These are phyloP conservation scores for Phengaris arion DNA, from an alignment of 2,888 invertebrate species.

Conservation along the genomic window DNA sequence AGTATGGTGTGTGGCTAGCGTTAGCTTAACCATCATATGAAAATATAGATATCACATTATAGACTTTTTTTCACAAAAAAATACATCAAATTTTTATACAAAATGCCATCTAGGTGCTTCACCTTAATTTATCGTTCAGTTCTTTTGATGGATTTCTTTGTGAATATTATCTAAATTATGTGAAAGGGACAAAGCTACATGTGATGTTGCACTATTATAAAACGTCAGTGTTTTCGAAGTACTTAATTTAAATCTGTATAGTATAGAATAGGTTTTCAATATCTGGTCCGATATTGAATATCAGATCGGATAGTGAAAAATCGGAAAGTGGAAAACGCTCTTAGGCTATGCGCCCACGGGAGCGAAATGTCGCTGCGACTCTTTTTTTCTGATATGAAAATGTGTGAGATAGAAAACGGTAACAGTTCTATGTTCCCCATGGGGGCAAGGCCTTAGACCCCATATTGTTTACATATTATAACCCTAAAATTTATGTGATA, in stretches of 20 bases:
- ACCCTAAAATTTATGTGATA: constrained; percentile 21
- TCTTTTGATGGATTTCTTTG: too few relatives aligned
- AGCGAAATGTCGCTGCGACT: background rate
- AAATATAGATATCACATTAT: too few relatives aligned
- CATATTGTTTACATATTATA: background rate
- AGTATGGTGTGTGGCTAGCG: too few relatives aligned
- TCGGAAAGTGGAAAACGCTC: too few relatives aligned
- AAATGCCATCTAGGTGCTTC: too few relatives aligned
- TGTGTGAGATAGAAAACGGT: too few relatives aligned
- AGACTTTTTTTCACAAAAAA: too few relatives aligned
- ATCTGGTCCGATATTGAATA: too few relatives aligned
- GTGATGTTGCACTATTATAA: constrained; percentile 6
- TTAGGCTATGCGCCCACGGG: background rate
- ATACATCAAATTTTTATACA: too few relatives aligned
- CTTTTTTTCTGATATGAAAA: background rate
- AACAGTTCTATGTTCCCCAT: background rate
- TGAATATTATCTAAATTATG: background rate
- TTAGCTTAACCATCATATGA: too few relatives aligned
- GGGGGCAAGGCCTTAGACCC: background rate
- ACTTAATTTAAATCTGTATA: constrained; percentile 6
- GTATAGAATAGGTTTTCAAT: background rate
- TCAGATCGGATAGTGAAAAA: too few relatives aligned
- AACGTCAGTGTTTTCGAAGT: background rate
- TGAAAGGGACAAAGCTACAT: background rate
- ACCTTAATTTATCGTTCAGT: too few relatives aligned